Evolutionary conservation across 1,140 invertebrate genomes (phyloP), one percentile per base, ranked within the genome.

Genomic region (Cephus cinctus): DNA sequence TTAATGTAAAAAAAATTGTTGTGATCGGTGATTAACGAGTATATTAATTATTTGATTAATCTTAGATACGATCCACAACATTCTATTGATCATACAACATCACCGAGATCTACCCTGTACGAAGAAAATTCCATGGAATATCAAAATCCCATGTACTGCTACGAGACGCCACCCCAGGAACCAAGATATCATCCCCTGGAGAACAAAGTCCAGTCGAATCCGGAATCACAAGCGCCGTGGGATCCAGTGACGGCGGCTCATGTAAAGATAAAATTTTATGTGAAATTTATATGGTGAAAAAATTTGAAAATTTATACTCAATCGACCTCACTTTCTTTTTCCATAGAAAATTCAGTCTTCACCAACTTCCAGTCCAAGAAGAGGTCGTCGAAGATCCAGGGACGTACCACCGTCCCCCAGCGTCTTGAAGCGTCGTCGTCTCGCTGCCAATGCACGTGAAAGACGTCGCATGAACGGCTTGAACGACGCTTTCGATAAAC

Each of bases 401-500:
- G 71, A 75, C 18, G 65, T 74, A 0, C 78, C 78, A 6, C 75
- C 81, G 1, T 83, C 81, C 25, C 81, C 82, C 1, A 80, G 75
- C 2, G 78, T 87, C 0, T 46, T 86, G 25, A 83, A 83, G 47
- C 78, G 81, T 27, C 73, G 88, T 14, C 67, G 88, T 20, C 71
- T 88, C 18, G 87, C 87, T 0, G 88, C 88, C 1, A 91, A 92
- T 69, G 89, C 88, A 0, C 72, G 86, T 1, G 90, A 92, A 73
- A 74, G 90, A 18, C 76, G 88, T 48, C 71, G 90, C 16, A 92
- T 92, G 90, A 89, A 89, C 61, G 86, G 87, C 4, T 67, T 92
- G 16, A 92, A 92, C 65, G 86, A 88, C 36, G 89, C 90, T 0
- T 92, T 92, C 65, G 89, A 92, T 63, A 78, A 82, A 56, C 65